These are phyloP conservation scores for Tenualosa ilisha DNA, from an alignment of 2,797 vertebrate genomes.

Conservation along the genomic window DNA sequence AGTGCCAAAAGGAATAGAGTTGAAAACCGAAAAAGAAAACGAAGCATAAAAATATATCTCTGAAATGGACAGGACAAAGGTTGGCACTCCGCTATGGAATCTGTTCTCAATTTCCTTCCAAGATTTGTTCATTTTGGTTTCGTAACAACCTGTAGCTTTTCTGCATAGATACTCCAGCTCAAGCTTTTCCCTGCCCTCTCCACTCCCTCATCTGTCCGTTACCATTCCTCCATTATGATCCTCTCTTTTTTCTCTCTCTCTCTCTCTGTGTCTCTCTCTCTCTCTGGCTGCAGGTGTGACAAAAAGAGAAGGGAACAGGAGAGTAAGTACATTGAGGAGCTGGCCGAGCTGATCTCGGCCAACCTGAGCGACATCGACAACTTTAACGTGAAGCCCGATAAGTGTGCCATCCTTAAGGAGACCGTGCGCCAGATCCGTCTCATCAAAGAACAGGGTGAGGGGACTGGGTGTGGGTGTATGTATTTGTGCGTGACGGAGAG, in stretches of 20 bases:
- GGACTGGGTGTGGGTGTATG: not conserved
- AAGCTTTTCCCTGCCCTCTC: not conserved
- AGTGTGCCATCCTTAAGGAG: slow-evolving; percentile 99
- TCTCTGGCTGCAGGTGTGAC: slow-evolving; percentile 83
- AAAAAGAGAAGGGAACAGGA: slow-evolving; percentile 97
- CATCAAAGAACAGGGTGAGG: slow-evolving; percentile 98
- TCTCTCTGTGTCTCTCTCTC: not conserved
- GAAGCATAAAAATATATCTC: not conserved
- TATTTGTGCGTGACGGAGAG: not conserved
- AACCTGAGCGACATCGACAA: slow-evolving; percentile 98
- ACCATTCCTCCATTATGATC: too few species aligned
- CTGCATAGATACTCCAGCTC: not conserved
- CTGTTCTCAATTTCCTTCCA: not conserved
- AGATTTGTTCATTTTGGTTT: not conserved
- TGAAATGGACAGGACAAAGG: not conserved
- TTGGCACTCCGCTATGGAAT: not conserved
- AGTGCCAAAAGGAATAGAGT: not conserved
- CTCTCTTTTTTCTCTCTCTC: not conserved
- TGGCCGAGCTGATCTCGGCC: slow-evolving; percentile 98
- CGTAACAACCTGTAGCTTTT: not conserved
- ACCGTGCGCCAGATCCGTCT: slow-evolving; percentile 98
- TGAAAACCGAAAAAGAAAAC: not conserved
- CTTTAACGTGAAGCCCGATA: slow-evolving; percentile 99
- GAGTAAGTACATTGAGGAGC: slow-evolving; percentile 97
- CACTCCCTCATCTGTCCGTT: not conserved